phyloP scores from a whole-genome alignment of 2,797 vertebrate genomes.

The Gymnoscopelus braueri region DNA sequence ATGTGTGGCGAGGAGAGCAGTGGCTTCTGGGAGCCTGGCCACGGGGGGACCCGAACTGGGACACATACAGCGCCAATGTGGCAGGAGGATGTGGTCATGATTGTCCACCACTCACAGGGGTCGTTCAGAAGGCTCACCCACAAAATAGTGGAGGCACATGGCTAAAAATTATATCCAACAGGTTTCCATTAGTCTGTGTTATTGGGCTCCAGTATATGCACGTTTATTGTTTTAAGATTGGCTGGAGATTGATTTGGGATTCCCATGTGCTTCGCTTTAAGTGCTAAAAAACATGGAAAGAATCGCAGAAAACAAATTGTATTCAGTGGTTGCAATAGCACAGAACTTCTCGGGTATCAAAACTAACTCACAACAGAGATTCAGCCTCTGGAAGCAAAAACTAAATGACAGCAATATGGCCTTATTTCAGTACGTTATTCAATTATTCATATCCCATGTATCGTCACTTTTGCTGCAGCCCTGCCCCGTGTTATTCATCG shows the following conservation, averaged over 20 bases:
- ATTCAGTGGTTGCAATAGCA: constrained; percentile 36
- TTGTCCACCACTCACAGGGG: constrained; percentile 79
- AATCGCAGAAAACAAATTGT: constrained; percentile 41
- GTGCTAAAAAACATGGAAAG: constrained; percentile 38
- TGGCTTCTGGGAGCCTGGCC: constrained; percentile 77
- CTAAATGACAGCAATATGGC: constrained; percentile 21
- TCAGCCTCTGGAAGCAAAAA: constrained; percentile 19
- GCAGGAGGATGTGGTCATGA: constrained; percentile 83
- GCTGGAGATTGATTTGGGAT: constrained; percentile 53
- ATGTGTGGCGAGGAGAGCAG: constrained; percentile 79
- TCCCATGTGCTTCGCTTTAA: constrained; percentile 44
- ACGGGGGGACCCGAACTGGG: constrained; percentile 69
- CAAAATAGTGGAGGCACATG: constrained; percentile 74
- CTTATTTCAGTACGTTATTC: constrained; percentile 14
- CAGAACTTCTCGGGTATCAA: constrained; percentile 35
- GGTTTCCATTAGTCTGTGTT: constrained; percentile 74
- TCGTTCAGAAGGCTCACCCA: constrained; percentile 77
- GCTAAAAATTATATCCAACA: constrained; percentile 76
- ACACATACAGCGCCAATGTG: constrained; percentile 65
- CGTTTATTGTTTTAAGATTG: constrained; percentile 62
- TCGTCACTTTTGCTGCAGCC: constrained; percentile 11
- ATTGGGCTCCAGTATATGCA: constrained; percentile 60
- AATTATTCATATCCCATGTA: constrained; percentile 23
- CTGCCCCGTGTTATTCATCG: constrained; percentile 28
- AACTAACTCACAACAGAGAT: constrained; percentile 22